Base-by-base conservation (phyloP, 2,888 invertebrate species). In the Tricholauxania praeusta region DNA sequence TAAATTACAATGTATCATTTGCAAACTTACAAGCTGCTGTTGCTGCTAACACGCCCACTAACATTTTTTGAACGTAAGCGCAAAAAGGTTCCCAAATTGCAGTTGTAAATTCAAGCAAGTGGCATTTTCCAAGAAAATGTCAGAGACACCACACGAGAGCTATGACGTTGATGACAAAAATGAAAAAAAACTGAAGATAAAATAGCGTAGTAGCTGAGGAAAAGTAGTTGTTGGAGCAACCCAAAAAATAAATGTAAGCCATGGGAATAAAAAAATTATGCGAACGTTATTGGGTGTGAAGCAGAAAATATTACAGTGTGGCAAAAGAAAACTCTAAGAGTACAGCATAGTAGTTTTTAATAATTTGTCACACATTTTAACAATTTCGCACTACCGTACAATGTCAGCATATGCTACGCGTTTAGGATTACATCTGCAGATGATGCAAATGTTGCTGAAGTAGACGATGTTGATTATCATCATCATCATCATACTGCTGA, bases 1-100 rank as follows among this genome's bases (percentile, higher is more conserved):
- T 72, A 72, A 66, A 72, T 72, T 66, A 72, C 72, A 72, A 60
- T 72, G 72, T 66, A 72, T 72, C 72, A 72, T 49, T 72, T 62
- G 72, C 72, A 72, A 72, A 49, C 65, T 22, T 14, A 14, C 64
- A 22, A 57, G 57, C 22, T 19, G 15, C 28, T 57, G 22, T 12
- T 57, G 15, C 49, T 49, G 32, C 49, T 17, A 49, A 19, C 60
- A 51, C 49, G 22, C 51, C 17, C 67, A 48, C 48, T 17, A 51
- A 17, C 49, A 49, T 10, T 39, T 39, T 39, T 39, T 39, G 39
- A 39, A 39, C 39, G 39, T 39, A 39, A 39, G 28, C 48, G 48
- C 32, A 69, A 69, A 32, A 19, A 32, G 39, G 32, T 4, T 63
- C 70, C 70, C 63, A 62, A 71, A 71, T 71, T 71, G 70, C 55